Base-by-base conservation (phyloP, 2,113 vertebrate species). In the Cyprichromis sp. region DNA sequence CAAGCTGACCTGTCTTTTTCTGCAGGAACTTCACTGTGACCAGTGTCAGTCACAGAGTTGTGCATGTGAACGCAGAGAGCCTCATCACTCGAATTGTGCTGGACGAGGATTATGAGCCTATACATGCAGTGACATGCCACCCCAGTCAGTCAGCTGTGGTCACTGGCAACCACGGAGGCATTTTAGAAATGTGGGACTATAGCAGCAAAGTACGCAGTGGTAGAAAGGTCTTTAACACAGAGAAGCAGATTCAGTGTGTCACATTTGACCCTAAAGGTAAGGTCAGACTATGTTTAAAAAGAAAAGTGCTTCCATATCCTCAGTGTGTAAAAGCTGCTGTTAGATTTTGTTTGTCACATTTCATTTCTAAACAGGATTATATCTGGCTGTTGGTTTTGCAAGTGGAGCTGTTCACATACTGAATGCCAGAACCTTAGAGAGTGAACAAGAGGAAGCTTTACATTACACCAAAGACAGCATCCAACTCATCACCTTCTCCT, bases 21-120 rank as follows among this genome's bases (percentile, higher is more conserved):
- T 94, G 92, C 94, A 99, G 99, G 95, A 97, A 98, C 95, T 96
- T 99, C 88, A 95, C 99, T 87, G 94, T 98, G 19, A 97, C 97
- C 21, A 98, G 97, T 3, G 88, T 89, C 13, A 97, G 95, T 8
- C 97, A 97, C n/a, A 92, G 89, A 0, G 95, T 98, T 52, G 87
- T 97, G 38, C 97, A 93, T 82, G 91, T 99, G 84, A 96, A 96
- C 14, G 81, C 95, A 45, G 94, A 96, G 7, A 93, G 85, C 24
- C 79, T 88, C 57, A 86, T 31, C 6, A 79, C 95, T 3, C 96
- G 96, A 59, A 97, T 94, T 82, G 76, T 98, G 50, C 61, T 97
- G 9, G 80, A 95, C 7, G 97, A 98, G 81, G 94, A 97, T 0
- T 95, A 88, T 59, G 82, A 95, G 40, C 95, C 96, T 5, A 61